phyloP scores from a whole-genome alignment of 1,140 invertebrate species.

The Trachelipus rathkii region DNA sequence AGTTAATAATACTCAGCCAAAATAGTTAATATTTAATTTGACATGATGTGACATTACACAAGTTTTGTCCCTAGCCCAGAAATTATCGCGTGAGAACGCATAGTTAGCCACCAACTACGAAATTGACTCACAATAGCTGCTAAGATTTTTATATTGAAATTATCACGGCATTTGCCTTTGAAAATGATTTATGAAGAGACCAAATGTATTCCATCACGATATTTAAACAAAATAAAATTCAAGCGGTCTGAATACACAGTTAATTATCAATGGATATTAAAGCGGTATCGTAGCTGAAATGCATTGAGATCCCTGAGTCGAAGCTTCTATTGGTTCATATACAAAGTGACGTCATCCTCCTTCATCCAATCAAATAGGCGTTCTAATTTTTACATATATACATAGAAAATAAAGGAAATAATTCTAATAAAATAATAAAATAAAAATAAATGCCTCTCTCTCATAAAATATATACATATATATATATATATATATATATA shows the following conservation, averaged over 20 bases:
- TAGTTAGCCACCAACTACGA: slow-evolving; percentile 1
- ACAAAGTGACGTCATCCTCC: neutral
- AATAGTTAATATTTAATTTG: slow-evolving; percentile 1
- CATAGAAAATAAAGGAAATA: too few relatives aligned
- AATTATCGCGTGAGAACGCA: neutral
- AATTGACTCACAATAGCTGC: slow-evolving; percentile 4
- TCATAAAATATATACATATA: too few relatives aligned
- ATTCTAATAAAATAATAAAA: too few relatives aligned
- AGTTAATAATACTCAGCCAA: slow-evolving; percentile 7
- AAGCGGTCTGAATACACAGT: neutral
- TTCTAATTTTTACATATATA: too few relatives aligned
- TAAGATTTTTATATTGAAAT: slow-evolving; percentile 14
- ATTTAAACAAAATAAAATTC: slow-evolving; percentile 9
- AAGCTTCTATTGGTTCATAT: neutral
- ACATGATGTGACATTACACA: slow-evolving; percentile 8
- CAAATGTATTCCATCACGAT: slow-evolving; percentile 7
- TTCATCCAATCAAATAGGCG: neutral
- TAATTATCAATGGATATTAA: neutral
- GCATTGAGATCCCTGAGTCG: neutral
- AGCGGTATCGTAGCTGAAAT: neutral
- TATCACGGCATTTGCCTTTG: slow-evolving; percentile 9
- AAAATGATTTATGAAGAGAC: slow-evolving; percentile 10
- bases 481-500: too few relatives aligned
- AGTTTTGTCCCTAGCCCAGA: neutral
- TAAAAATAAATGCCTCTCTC: too few relatives aligned